Percentiles rank a stretch among this genome's conserved stretches.
Conservation (phyloP, 2,797 vertebrate species). For the Labeo calbasu region DNA sequence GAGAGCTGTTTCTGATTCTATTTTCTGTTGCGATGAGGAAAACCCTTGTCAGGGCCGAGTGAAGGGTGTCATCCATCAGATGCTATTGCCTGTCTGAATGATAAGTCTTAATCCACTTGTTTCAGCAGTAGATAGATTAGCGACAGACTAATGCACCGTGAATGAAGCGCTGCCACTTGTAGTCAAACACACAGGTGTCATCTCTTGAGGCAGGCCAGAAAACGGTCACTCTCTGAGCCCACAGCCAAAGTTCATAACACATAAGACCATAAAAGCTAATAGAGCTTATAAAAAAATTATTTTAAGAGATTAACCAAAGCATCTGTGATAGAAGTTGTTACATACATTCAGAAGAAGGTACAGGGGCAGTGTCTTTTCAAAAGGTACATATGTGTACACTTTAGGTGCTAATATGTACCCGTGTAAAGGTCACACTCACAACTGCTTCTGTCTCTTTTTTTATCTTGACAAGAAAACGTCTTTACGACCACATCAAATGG, state of each 20-base stretch:
- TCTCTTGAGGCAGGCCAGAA: slow-evolving; percentile 2
- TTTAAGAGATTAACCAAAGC: not conserved
- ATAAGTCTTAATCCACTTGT: slow-evolving; percentile 68
- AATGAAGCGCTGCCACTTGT: slow-evolving; percentile 45
- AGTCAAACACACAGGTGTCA: slow-evolving; percentile 33
- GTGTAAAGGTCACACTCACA: no score
- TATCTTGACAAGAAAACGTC: no score
- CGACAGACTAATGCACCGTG: slow-evolving; percentile 63
- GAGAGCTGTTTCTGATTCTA: slow-evolving; percentile 55
- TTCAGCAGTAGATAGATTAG: slow-evolving; percentile 70
- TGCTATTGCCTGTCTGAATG: slow-evolving; percentile 59
- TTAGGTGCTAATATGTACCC: no score
- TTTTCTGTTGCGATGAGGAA: slow-evolving; percentile 48
- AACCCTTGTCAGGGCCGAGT: slow-evolving; percentile 49
- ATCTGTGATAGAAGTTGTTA: not conserved
- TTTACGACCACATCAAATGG: no score
- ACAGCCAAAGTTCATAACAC: slow-evolving; percentile 2
- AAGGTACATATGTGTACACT: no score
- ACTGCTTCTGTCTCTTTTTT: no score
- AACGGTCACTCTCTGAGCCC: slow-evolving; percentile 13
- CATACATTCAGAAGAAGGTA: no score
- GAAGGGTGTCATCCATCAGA: slow-evolving; percentile 66
- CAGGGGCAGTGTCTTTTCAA: no score
- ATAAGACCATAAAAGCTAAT: not conserved
- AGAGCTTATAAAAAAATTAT: not conserved